Conservation (phyloP, 2,113 vertebrate genomes). For the Rhodinocichla rosea region DNA sequence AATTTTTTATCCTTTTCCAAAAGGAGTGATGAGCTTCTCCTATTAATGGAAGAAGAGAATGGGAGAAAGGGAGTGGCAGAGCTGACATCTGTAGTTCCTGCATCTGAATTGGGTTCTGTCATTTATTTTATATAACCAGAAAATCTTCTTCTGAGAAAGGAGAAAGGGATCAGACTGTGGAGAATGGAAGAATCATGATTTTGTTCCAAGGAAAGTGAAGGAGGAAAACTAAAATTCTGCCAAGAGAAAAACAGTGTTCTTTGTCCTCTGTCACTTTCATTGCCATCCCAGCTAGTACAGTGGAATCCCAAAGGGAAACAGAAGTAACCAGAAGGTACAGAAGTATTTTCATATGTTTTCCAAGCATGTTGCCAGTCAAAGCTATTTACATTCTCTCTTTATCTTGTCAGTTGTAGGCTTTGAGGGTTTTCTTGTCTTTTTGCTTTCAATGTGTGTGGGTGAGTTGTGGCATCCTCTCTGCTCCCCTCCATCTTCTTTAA, state of each 20-base stretch:
- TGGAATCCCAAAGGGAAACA: not conserved
- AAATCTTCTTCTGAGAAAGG: not conserved
- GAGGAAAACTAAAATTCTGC: not conserved
- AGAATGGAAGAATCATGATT: not conserved
- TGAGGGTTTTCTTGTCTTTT: not conserved
- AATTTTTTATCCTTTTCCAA: not conserved
- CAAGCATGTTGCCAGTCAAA: not conserved
- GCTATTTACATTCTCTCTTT: not conserved
- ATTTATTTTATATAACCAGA: not conserved
- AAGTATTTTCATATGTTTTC: not conserved
- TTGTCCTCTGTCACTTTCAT: not conserved
- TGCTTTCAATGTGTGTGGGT: not conserved
- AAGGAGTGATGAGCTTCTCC: not conserved
- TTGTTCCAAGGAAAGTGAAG: not conserved
- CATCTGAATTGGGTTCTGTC: not conserved
- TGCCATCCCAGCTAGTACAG: not conserved
- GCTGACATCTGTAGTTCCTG: not conserved
- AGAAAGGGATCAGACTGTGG: not conserved
- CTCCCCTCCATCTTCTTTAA: not conserved
- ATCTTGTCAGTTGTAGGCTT: not conserved
- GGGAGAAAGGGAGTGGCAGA: not conserved
- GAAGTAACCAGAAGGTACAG: not conserved
- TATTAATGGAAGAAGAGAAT: not conserved
- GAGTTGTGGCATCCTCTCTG: not conserved
- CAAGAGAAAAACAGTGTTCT: not conserved